Percentiles rank a stretch among this genome's conserved stretches.
Evolutionary conservation across 2,113 vertebrate genomes (phyloP).

Genomic region (Anhinga anhinga): DNA sequence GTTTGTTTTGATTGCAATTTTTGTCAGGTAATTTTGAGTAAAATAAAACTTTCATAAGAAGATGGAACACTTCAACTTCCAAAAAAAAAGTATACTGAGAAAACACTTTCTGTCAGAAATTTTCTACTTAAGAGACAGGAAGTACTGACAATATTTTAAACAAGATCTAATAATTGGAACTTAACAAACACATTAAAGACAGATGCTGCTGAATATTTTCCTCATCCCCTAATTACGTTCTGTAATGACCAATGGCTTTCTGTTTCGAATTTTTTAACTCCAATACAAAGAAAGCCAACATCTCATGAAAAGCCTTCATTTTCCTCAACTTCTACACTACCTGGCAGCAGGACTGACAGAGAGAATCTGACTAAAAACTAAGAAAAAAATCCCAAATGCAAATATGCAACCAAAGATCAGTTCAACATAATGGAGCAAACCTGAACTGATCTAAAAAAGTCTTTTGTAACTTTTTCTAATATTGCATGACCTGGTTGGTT

Average conservation of each 20-base stretch:
- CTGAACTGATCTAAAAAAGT: neutral
- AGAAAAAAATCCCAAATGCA: neutral
- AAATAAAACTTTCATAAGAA: neutral
- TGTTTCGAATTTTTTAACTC: neutral
- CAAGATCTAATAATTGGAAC: neutral
- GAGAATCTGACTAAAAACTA: neutral
- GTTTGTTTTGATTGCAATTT: neutral
- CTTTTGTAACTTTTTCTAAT: neutral
- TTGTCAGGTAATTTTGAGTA: neutral
- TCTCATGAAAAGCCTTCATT: neutral
- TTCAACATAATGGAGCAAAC: neutral
- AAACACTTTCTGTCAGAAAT: neutral
- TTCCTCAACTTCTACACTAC: neutral
- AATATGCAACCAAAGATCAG: neutral
- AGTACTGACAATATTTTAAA: neutral
- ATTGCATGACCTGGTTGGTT: neutral
- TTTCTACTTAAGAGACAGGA: neutral
- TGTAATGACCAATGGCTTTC: neutral
- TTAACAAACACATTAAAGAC: neutral
- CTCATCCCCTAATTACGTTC: neutral
- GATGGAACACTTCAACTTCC: neutral
- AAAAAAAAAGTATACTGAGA: neutral
- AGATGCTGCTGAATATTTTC: neutral
- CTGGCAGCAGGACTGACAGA: rapidly evolving
- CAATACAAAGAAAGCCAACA: neutral